Base-by-base conservation (phyloP, 1,140 invertebrate species). In the Mizuhopecten yessoensis region DNA sequence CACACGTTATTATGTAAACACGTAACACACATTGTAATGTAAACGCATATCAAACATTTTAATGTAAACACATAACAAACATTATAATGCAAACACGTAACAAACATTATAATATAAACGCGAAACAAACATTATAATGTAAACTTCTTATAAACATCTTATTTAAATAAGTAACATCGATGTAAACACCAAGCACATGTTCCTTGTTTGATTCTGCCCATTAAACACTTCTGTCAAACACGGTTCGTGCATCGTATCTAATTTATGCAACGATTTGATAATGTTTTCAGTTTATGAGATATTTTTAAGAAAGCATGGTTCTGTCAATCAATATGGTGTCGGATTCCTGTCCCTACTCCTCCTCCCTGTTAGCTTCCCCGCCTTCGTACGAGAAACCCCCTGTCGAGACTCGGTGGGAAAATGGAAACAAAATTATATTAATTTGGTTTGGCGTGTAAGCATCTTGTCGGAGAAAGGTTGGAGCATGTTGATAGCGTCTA, bases 341-440 rank as follows among this genome's bases (percentile, higher is more conserved):
- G 57, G 17, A 29, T 75, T 75, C 57, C 9, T 75, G 57, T 75
- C 57, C n/a, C 57, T 75, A n/a, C 57, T 17, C 57, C n/a, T 0
- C 57, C 57, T 45, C 17, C n/a, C 57, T 75, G 3, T 75, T 29
- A 29, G 11, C 57, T 75, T 75, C n/a, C 15, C 23, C 57, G 57
- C 57, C 57, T 75, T 75, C 57, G 23, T 75, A 75, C 57, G 23
- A 29, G 57, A 45, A 75, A 75, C 57, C n/a, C 0, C 57, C 29
- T 75, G 57, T 29, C 57, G 23, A 29, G 23, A 75, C 57, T n/a
- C 57, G 29, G 9, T 75, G 57, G 57, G 57, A 75, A 75, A 75
- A 75, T 75, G 57, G 57, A 75, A 75, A 75, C 23, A 29, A 75
- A 75, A 75, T 75, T 75, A 75, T 75, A 75, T 75, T 75, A 75